These are phyloP conservation scores for Isichthys henryi DNA, from an alignment of 2,113 vertebrate genomes.

Conservation along the genomic window DNA sequence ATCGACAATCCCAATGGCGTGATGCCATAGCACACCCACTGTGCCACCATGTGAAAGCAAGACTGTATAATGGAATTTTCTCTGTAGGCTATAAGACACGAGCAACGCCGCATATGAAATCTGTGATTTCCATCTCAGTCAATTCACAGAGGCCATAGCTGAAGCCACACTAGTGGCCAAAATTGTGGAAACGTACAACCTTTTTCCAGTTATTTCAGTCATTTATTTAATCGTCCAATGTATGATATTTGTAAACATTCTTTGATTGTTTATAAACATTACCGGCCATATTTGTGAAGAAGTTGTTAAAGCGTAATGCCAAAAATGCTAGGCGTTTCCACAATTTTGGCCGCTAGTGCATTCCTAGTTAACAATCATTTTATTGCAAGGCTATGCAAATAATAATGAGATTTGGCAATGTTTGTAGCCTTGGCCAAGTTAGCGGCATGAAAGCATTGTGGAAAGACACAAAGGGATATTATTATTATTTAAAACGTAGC, in stretches of 20 bases:
- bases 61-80: not conserved
- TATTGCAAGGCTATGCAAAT: not conserved
- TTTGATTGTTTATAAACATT: not conserved
- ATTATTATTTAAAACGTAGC: not conserved
- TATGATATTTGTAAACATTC: not conserved
- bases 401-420: not conserved
- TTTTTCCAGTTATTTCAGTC: not conserved
- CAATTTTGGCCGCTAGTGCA: not conserved
- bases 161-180: not conserved
- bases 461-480: not conserved
- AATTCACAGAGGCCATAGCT: not conserved
- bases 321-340: too few species aligned
- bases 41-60: not conserved
- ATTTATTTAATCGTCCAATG: not conserved
- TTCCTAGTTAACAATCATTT: not conserved
- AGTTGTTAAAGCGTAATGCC: too few species aligned
- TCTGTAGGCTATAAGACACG: not conserved
- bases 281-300: not conserved
- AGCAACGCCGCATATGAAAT: not conserved
- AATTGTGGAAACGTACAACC: not conserved
- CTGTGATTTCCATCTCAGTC: not conserved
- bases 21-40: not conserved
- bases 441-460: not conserved
- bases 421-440: not conserved
- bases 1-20: not conserved